These are phyloP conservation scores for Helostoma temminkii DNA, from an alignment of 2,797 vertebrate genomes.

Conservation along the genomic window DNA sequence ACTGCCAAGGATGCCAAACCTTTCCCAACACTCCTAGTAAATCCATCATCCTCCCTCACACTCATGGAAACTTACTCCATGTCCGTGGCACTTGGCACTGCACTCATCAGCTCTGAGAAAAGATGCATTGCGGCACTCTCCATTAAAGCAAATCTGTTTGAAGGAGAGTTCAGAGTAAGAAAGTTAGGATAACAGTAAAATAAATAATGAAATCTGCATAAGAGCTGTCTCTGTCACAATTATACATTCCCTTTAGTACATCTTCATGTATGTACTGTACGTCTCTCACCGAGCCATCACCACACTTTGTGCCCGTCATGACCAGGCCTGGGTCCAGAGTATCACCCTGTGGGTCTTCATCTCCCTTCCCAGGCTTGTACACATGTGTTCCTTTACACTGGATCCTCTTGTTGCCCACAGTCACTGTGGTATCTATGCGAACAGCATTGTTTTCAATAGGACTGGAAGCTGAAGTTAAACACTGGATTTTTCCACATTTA, in stretches of 20 bases:
- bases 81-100: slow-evolving; percentile 90
- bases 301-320: slow-evolving; percentile 96
- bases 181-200: background rate
- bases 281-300: slow-evolving; percentile 87
- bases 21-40: slow-evolving; percentile 13
- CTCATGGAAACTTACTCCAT: slow-evolving; percentile 85
- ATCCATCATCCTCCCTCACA: slow-evolving; percentile 27
- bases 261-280: background rate
- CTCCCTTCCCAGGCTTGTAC: slow-evolving; percentile 84
- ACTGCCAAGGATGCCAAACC: slow-evolving; percentile 43
- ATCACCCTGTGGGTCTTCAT: slow-evolving; percentile 84
- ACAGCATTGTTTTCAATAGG: slow-evolving; percentile 92
- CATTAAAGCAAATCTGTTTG: slow-evolving; percentile 94
- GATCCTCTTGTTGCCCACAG: slow-evolving; percentile 70
- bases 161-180: background rate
- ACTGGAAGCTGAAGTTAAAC: slow-evolving; percentile 87
- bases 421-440: slow-evolving; percentile 91
- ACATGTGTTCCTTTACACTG: slow-evolving; percentile 93
- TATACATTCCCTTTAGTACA: background rate
- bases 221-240: slow-evolving; percentile 7
- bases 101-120: slow-evolving; percentile 91
- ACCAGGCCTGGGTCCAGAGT: slow-evolving; percentile 97
- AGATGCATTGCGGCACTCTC: slow-evolving; percentile 92
- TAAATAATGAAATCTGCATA: background rate
- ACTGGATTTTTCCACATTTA: slow-evolving; percentile 98